Evolutionary conservation across 35 echinoderm and acorn worm species (phyloP).

Genomic region (Lytechinus variegatus): DNA sequence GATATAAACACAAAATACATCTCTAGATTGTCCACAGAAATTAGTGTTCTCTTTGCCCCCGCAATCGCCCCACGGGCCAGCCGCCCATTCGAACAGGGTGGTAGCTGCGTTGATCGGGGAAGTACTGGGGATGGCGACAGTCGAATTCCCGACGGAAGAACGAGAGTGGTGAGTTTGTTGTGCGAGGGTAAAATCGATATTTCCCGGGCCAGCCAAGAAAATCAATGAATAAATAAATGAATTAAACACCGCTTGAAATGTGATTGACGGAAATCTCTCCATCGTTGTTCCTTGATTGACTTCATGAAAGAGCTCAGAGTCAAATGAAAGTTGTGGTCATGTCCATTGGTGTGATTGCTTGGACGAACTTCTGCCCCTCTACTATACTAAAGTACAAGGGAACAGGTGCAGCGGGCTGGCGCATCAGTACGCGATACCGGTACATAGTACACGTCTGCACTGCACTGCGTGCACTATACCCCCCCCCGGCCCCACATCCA

Average conservation of each 20-base stretch:
- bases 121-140: background rate
- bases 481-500: no score
- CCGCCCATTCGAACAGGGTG: slow-evolving; percentile 22
- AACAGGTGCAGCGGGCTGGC: no score
- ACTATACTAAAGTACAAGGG: no score
- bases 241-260: background rate
- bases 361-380: no score
- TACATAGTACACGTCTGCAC: no score
- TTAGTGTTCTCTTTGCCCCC: background rate
- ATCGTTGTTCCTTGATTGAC: background rate
- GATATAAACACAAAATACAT: slow-evolving; percentile 45
- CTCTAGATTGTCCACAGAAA: slow-evolving; percentile 24
- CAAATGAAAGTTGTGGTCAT: no score
- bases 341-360: no score
- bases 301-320: background rate
- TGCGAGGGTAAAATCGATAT: background rate
- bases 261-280: background rate
- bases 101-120: background rate
- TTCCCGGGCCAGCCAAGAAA: slow-evolving; percentile 25
- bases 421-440: no score
- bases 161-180: background rate
- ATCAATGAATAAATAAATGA: slow-evolving; percentile 24
- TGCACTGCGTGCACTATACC: no score
- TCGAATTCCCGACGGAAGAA: background rate
- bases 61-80: background rate